Base-by-base conservation (phyloP, 2,113 vertebrate species). In the Nansenia antarctica region DNA sequence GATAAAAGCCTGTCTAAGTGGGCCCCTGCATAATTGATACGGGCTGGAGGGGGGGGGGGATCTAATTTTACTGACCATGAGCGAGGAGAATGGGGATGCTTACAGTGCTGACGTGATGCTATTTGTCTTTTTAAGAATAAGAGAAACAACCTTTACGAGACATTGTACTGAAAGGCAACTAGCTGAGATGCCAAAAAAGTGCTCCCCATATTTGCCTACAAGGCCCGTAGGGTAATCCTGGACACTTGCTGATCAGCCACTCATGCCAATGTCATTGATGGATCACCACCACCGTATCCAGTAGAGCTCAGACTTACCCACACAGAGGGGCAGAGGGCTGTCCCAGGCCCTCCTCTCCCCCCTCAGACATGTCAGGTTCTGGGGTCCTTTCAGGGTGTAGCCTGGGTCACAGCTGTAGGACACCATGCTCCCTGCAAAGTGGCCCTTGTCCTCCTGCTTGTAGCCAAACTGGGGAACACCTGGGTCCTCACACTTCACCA, bases 401-500 rank as follows among this genome's bases (percentile, higher is more conserved):
- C 98, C 98, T 0, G 96, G 96, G 80, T 98, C 95, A 30, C 98
- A 99, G 91, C 80, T 94, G 15, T 98, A 99, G 0, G 94, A 93
- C 74, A 99, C 96, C 0, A 90, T 94, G 86, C 96, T 99, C 61
- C 98, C 97, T 1, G 98, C 96, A 29, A 98, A 98, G 77, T 99
- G 96, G n/a, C 97, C 98, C 81, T 94, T 96, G 2, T 99, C 97
- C 0, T 94, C 95, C 8, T 91, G 91, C 87, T 96, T 98, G 88
- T 95, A 98, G 18, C 97, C 98, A 3, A 97, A 99, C 86, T 94
- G 94, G 0, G 97, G 97, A 22, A 94, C 77, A 11, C 98, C 96
- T 0, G 98, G 98, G 73, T 99, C 97, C 74, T 98, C 97, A 4
- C 98, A 99, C 74, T 93, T 96, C 78, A 99, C 95, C 77, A 99